Evolutionary conservation across 2,797 vertebrate genomes (phyloP).

Genomic region (Mallotus villosus): DNA sequence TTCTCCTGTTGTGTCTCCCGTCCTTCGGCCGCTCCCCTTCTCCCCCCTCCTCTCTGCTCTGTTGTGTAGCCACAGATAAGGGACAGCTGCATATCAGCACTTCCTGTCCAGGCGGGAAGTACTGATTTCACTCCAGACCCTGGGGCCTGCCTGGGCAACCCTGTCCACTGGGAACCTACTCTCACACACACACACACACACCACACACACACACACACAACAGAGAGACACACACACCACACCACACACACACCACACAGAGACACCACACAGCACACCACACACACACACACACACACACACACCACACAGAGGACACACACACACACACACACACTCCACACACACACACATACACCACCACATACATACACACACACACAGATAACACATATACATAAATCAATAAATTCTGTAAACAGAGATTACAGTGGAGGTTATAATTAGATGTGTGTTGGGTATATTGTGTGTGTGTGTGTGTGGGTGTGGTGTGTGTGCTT

Average conservation of each 20-base stretch:
- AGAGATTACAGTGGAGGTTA: neutral
- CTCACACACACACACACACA: constrained; percentile 3
- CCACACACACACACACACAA: constrained; percentile 20
- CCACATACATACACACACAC: too few relatives aligned
- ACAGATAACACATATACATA: neutral
- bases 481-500: too few relatives aligned
- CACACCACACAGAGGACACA: neutral
- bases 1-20: too few relatives aligned
- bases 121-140: constrained; percentile 70
- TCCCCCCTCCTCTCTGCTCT: constrained; percentile 51
- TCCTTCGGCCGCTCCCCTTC: too few relatives aligned
- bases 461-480: too few relatives aligned
- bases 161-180: constrained; percentile 23
- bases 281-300: constrained; percentile 4
- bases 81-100: constrained; percentile 80
- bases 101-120: constrained; percentile 90
- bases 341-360: neutral
- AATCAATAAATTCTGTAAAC: neutral
- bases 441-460: neutral
- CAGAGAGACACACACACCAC: neutral
- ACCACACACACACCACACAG: neutral
- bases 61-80: constrained; percentile 78
- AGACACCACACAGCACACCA: neutral
- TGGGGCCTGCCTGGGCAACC: neutral
- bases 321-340: neutral